These are phyloP conservation scores for Danaus chrysippus DNA, from an alignment of 2,888 invertebrate species.

Conservation along the genomic window DNA sequence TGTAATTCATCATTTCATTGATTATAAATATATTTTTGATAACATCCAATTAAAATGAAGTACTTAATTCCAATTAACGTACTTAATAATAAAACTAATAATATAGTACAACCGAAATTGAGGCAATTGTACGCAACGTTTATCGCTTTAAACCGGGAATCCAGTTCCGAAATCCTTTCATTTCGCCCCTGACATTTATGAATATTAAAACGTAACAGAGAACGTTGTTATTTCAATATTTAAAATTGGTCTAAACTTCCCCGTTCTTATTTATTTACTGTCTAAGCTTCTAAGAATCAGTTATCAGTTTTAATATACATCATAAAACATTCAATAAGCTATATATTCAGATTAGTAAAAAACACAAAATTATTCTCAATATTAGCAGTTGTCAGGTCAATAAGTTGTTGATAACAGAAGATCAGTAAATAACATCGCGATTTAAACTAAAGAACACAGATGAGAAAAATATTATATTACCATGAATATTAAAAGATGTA, in stretches of 20 bases:
- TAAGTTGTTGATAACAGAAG: no score
- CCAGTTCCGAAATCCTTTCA: slow-evolving; percentile 43
- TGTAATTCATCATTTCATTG: no score
- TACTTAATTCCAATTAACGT: slow-evolving; percentile 64
- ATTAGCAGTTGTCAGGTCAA: no score
- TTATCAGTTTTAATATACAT: no score
- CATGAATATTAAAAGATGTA: no score
- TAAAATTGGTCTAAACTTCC: slow-evolving; percentile 28
- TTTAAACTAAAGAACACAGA: no score
- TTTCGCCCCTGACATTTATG: slow-evolving; percentile 46
- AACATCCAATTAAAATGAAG: slow-evolving; percentile 59
- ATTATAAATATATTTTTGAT: slow-evolving; percentile 35
- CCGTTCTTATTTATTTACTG: slow-evolving; percentile 21
- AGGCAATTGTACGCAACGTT: slow-evolving; percentile 45
- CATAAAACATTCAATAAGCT: no score
- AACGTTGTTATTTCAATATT: slow-evolving; percentile 34
- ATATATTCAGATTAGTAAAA: no score
- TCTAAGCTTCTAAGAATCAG: slow-evolving; percentile 1
- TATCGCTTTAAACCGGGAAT: slow-evolving; percentile 40
- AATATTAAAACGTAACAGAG: slow-evolving; percentile 43
- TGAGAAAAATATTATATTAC: no score
- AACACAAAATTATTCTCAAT: no score
- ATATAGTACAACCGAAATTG: slow-evolving; percentile 45
- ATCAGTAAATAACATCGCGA: no score
- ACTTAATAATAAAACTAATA: slow-evolving; percentile 54